These are phyloP conservation scores for Odontothrips loti DNA, from an alignment of 2,888 invertebrate genomes.

Conservation along the genomic window DNA sequence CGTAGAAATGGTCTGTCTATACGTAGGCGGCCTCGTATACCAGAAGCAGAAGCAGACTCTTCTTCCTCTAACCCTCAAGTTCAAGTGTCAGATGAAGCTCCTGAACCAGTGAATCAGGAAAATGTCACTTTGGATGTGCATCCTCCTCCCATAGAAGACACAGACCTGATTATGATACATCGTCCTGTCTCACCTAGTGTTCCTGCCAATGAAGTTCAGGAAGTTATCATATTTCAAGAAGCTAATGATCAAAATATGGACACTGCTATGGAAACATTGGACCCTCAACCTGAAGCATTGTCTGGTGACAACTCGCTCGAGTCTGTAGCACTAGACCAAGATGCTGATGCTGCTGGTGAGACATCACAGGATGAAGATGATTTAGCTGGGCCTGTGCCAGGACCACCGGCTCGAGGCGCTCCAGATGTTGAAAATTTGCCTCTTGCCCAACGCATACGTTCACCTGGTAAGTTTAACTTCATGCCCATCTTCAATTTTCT, in stretches of 20 bases:
- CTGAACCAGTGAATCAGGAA: background rate
- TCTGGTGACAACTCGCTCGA: background rate
- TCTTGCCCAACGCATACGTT: slow-evolving; percentile 2
- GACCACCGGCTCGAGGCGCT: background rate
- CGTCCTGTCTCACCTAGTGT: background rate
- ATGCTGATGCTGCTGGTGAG: background rate
- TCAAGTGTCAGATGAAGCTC: background rate
- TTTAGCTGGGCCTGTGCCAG: background rate
- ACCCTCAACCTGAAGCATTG: background rate
- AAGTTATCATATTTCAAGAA: background rate
- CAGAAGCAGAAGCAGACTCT: background rate
- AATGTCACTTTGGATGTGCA: background rate
- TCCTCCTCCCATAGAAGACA: background rate
- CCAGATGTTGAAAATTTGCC: background rate
- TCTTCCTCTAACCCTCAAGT: background rate
- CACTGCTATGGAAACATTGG: background rate
- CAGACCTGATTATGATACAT: background rate
- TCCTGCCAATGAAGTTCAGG: background rate
- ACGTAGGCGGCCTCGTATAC: background rate
- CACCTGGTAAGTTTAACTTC: background rate
- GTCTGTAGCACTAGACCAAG: background rate
- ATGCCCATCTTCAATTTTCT: background rate
- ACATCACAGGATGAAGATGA: background rate
- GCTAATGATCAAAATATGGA: background rate
- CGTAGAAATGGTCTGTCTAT: background rate